phyloP scores from a whole-genome alignment of 2,113 vertebrate species.

The Nanger granti region DNA sequence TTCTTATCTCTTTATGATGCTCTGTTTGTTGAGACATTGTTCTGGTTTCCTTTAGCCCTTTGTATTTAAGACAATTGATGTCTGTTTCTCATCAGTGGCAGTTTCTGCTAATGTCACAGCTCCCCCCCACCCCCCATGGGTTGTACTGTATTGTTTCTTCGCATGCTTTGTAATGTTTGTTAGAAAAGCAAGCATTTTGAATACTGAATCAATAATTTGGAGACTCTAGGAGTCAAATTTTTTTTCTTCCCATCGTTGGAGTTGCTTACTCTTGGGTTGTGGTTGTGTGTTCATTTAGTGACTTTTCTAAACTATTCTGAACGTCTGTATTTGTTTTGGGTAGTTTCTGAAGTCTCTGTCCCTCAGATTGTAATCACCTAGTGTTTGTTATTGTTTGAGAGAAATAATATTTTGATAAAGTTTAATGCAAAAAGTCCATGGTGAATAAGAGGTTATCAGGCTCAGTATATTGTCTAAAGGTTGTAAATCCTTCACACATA shows the following conservation, averaged over 20 bases:
- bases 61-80: background rate
- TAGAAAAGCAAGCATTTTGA: background rate
- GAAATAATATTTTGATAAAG: background rate
- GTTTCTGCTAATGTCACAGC: background rate
- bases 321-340: background rate
- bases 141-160: background rate
- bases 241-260: background rate
- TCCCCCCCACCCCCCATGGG: no score
- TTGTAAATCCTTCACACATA: background rate
- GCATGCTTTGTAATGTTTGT: background rate
- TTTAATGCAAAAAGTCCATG: background rate
- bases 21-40: background rate
- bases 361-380: background rate
- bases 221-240: background rate
- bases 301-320: background rate
- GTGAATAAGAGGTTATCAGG: background rate
- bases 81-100: background rate
- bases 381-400: background rate
- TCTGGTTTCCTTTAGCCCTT: background rate
- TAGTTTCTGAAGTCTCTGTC: background rate
- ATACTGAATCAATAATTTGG: background rate
- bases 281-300: background rate
- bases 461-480: background rate
- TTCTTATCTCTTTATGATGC: background rate
- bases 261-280: background rate